Percentiles rank a stretch among this genome's conserved stretches.
Conservation (phyloP, 2,797 vertebrate species). For the Brachyalestes nurse region DNA sequence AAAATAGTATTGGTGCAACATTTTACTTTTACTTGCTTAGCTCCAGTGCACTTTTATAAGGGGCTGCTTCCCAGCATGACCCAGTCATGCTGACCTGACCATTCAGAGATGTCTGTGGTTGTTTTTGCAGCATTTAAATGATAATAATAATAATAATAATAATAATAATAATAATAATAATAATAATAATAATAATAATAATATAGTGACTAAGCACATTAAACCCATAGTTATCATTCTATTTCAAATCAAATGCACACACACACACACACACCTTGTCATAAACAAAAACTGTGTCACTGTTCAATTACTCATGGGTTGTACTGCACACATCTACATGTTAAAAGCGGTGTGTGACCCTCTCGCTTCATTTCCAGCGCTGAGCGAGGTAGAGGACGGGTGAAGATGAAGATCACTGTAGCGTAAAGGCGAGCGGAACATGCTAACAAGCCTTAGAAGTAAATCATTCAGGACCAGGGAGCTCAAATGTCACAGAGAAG, state of each 20-base stretch:
- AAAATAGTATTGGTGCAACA: too few relatives aligned
- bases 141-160: too few relatives aligned
- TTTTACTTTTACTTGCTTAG: too few relatives aligned
- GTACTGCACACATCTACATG: background rate
- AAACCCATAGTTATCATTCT: background rate
- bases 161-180: too few relatives aligned
- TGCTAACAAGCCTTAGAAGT: constrained; percentile 2
- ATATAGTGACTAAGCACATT: too few relatives aligned
- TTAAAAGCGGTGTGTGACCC: background rate
- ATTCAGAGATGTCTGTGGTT: too few relatives aligned
- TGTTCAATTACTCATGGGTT: background rate
- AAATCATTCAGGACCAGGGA: background rate
- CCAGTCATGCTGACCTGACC: too few relatives aligned
- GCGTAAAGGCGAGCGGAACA: constrained; percentile 8
- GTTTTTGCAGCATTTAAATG: too few relatives aligned
- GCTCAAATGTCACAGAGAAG: background rate
- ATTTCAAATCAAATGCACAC: background rate
- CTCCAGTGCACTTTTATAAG: too few relatives aligned
- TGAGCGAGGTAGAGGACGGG: background rate
- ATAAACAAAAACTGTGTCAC: background rate
- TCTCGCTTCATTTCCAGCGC: background rate
- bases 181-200: too few relatives aligned
- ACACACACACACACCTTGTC: background rate
- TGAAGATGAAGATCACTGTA: background rate
- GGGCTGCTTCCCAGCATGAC: too few relatives aligned